Conservation (phyloP, 2,888 invertebrate genomes). For the Sinelater perroti region DNA sequence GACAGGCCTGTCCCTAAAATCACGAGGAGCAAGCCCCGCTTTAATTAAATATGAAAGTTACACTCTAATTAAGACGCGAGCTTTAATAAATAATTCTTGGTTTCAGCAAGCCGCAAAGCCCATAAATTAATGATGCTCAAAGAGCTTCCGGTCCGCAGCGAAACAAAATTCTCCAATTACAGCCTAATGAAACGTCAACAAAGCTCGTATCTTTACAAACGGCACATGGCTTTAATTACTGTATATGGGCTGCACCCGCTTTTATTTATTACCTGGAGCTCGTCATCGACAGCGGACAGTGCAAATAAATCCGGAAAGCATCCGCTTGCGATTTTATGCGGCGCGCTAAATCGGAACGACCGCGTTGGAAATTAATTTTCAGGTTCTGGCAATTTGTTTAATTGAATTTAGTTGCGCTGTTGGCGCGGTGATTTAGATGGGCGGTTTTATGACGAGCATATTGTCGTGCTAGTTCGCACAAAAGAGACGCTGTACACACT, state of each 20-base stretch:
- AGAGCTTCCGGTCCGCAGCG: no score
- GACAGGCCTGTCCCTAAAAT: no score
- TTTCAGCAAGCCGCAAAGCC: no score
- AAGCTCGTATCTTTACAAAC: neutral
- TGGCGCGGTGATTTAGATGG: conserved; percentile 8
- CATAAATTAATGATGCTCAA: no score
- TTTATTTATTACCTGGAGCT: conserved; percentile 10
- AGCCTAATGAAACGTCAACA: neutral
- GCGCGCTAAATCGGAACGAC: conserved; percentile 1
- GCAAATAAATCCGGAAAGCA: conserved; percentile 11
- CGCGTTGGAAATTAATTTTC: conserved; percentile 11
- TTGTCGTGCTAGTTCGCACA: no score
- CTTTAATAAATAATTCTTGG: no score
- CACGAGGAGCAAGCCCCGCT: no score
- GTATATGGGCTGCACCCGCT: neutral
- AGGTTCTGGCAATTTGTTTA: conserved; percentile 12
- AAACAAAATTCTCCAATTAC: no score
- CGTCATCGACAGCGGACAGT: conserved; percentile 10
- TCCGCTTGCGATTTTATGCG: conserved; percentile 9
- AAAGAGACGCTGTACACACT: no score
- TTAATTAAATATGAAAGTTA: no score
- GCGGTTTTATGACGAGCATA: neutral
- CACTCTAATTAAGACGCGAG: no score
- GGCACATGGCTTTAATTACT: conserved; percentile 8
- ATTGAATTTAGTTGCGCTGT: conserved; percentile 11